A percentile compares a stretch with the other conserved stretches of the same genome.
Evolutionary conservation across 2,888 invertebrate genomes (phyloP).

Genomic region (Rhingia rostrata): DNA sequence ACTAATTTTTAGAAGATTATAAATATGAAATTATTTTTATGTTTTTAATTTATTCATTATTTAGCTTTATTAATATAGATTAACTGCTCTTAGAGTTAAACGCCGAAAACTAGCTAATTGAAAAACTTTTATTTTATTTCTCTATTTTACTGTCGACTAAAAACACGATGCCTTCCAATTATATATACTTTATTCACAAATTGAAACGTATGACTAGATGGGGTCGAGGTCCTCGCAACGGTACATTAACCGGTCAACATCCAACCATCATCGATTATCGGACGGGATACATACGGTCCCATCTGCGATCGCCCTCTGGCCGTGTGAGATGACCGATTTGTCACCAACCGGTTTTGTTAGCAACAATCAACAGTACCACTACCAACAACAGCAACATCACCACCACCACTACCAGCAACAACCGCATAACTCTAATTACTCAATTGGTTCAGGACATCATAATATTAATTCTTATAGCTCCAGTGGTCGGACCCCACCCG

Average conservation of each 20-base stretch:
- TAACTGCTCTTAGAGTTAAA: conserved; percentile 9
- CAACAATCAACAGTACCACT: conserved; percentile 76
- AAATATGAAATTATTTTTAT: conserved; percentile 40
- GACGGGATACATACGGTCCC: conserved; percentile 91
- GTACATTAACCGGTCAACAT: conserved; percentile 83
- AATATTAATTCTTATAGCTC: conserved; percentile 68
- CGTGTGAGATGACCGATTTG: conserved; percentile 93
- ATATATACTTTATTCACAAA: too few relatives aligned
- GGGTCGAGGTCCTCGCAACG: conserved; percentile 88
- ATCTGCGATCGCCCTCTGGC: conserved; percentile 95
- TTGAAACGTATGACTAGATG: conserved; percentile 85
- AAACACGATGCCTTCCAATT: conserved; percentile 60
- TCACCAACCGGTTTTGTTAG: conserved; percentile 82
- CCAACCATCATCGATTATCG: conserved; percentile 83
- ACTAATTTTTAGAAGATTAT: conserved; percentile 46
- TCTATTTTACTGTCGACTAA: conserved; percentile 40
- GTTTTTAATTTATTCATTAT: conserved; percentile 8
- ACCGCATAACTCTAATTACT: conserved; percentile 74
- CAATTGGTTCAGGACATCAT: conserved; percentile 76
- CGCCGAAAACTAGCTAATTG: conserved; percentile 2
- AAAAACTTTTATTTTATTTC: conserved; percentile 37
- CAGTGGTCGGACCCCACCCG: conserved; percentile 77
- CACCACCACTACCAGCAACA: conserved; percentile 75
- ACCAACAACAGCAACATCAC: conserved; percentile 77
- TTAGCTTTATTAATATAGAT: conserved; percentile 22